Percentiles rank a stretch among this genome's conserved stretches.
These are phyloP conservation scores for Microtus oregoni DNA, from an alignment of 2,113 vertebrate genomes.

Conservation along the genomic window DNA sequence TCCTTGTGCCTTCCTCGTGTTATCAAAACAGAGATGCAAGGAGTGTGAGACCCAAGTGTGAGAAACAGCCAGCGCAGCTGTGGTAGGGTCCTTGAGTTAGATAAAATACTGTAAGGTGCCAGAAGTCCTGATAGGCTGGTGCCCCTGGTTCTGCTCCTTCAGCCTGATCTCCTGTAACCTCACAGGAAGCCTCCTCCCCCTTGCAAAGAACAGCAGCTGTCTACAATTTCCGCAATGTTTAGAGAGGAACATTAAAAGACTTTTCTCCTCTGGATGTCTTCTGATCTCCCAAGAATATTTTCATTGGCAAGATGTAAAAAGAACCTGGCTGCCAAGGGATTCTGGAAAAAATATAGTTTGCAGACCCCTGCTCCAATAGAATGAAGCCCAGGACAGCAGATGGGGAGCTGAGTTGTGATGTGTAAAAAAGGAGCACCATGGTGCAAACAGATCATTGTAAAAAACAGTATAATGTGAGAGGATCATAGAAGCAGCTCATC, in stretches of 20 bases:
- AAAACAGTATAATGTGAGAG: not conserved
- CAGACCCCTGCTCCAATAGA: not conserved
- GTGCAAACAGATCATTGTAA: not conserved
- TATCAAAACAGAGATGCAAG: not conserved
- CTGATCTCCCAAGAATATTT: not conserved
- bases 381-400: not conserved
- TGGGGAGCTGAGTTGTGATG: not conserved
- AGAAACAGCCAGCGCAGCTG: accelerated
- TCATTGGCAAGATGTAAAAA: not conserved
- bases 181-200: not conserved
- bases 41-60: not conserved
- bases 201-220: not conserved
- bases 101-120: not conserved
- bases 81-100: not conserved
- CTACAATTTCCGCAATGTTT: accelerated
- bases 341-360: not conserved
- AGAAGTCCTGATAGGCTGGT: not conserved
- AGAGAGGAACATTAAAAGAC: not conserved
- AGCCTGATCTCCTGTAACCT: not conserved
- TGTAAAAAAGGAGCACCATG: not conserved
- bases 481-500: not conserved
- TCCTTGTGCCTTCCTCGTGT: not conserved
- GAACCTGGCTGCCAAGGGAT: not conserved
- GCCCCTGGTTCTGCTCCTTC: no score
- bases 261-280: not conserved